Evolutionary conservation across 2,797 vertebrate species (phyloP).

Genomic region (Enteromius treurensis): DNA sequence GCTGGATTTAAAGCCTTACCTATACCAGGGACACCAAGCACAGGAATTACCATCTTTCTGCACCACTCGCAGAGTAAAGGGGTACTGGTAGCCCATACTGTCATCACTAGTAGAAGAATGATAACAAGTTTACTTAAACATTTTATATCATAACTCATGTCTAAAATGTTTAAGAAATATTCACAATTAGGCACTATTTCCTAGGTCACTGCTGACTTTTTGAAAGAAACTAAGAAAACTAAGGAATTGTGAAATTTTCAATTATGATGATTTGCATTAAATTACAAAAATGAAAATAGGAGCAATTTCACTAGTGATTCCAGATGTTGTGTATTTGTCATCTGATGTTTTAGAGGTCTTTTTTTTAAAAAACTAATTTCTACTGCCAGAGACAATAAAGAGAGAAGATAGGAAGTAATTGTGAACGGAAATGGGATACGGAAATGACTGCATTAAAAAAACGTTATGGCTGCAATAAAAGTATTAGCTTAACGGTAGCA

Average conservation of each 20-base stretch:
- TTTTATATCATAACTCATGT: too few relatives aligned
- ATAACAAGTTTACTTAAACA: not conserved
- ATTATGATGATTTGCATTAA: not conserved
- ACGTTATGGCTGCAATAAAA: too few relatives aligned
- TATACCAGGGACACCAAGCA: constrained; percentile 98
- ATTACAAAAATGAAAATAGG: not conserved
- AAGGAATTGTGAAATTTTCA: not conserved
- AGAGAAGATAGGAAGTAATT: not conserved
- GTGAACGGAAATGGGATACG: not conserved
- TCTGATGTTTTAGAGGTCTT: not conserved
- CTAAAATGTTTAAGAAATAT: not conserved
- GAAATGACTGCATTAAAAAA: too few relatives aligned
- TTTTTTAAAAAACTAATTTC: not conserved
- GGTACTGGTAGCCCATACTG: constrained; percentile 98
- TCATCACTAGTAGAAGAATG: constrained; percentile 85
- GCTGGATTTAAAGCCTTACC: constrained; percentile 75
- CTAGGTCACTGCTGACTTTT: not conserved
- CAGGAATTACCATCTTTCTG: constrained; percentile 96
- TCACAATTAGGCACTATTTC: not conserved
- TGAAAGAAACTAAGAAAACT: not conserved
- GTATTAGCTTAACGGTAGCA: not conserved
- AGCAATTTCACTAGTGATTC: not conserved
- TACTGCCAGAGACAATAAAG: not conserved
- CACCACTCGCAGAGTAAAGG: constrained; percentile 94
- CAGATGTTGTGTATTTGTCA: not conserved